These are phyloP conservation scores for Tachyglossus aculeatus DNA, from an alignment of 2,797 vertebrate genomes.

Conservation along the genomic window DNA sequence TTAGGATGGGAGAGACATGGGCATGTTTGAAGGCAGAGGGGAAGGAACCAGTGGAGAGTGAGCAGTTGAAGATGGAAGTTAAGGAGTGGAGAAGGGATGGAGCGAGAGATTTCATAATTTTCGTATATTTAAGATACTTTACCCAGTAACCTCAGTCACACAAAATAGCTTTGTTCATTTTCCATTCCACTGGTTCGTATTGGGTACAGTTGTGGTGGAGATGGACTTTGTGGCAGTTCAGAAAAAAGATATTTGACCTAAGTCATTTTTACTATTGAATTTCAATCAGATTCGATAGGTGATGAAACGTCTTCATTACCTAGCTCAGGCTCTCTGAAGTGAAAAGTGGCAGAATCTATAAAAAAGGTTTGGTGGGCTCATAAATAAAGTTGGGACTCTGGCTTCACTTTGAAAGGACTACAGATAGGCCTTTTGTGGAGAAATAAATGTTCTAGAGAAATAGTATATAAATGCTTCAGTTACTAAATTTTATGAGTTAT, in stretches of 20 bases:
- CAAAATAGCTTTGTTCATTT: no score
- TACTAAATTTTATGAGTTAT: not conserved
- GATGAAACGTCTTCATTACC: not conserved
- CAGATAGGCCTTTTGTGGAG: not conserved
- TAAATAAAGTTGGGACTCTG: not conserved
- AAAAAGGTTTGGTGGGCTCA: not conserved
- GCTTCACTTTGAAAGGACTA: not conserved
- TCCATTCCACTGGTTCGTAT: no score
- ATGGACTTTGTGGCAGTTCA: not conserved
- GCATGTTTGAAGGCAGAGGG: no score
- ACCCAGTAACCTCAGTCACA: no score
- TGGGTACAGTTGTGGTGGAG: not conserved
- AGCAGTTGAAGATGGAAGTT: no score
- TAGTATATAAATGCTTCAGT: not conserved
- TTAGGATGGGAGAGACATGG: no score
- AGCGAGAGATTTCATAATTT: no score
- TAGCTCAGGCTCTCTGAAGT: not conserved
- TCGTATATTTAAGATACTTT: no score
- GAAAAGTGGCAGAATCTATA: not conserved
- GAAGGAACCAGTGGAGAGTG: no score
- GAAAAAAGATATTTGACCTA: not conserved
- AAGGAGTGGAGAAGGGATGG: no score
- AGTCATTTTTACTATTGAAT: rapidly evolving
- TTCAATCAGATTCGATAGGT: not conserved
- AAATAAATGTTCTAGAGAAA: not conserved